A percentile compares a stretch with the other conserved stretches of the same genome.
phyloP scores from a whole-genome alignment of 2,888 invertebrate species.

The Zaprionus bogoriensis region DNA sequence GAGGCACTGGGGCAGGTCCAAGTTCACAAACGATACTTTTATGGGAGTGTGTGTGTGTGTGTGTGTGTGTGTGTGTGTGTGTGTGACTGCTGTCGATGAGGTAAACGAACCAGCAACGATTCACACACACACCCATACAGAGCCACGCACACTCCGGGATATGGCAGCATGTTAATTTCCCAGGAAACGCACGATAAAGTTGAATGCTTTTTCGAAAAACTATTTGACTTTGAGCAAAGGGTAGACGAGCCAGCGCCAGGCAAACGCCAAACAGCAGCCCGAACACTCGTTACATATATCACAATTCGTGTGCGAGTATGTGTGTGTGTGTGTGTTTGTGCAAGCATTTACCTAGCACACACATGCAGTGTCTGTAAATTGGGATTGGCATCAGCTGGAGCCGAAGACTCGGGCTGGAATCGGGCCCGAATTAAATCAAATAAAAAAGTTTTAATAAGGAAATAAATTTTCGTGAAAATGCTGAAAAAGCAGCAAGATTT shows the following conservation, averaged over 20 bases:
- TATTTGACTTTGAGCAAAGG: slow-evolving; percentile 68
- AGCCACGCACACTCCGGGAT: neutral
- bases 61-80: slow-evolving; percentile 19
- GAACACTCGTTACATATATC: slow-evolving; percentile 63
- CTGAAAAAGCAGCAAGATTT: slow-evolving; percentile 76
- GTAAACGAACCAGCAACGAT: slow-evolving; percentile 52
- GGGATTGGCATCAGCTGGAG: slow-evolving; percentile 17
- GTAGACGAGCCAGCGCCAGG: slow-evolving; percentile 29
- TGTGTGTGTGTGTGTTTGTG: slow-evolving; percentile 10
- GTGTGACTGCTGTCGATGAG: slow-evolving; percentile 28
- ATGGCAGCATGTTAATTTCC: slow-evolving; percentile 73
- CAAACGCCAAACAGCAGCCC: slow-evolving; percentile 29
- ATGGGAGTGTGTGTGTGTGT: slow-evolving; percentile 31
- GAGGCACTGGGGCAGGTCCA: too few species aligned
- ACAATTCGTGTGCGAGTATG: slow-evolving; percentile 33
- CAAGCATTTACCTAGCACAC: slow-evolving; percentile 40
- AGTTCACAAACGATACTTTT: slow-evolving; percentile 58
- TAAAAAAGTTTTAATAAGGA: slow-evolving; percentile 77
- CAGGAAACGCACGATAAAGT: slow-evolving; percentile 79
- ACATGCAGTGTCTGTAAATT: too few species aligned
- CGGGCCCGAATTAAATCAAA: slow-evolving; percentile 67
- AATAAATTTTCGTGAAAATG: slow-evolving; percentile 74
- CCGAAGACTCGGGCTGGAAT: neutral
- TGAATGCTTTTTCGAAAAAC: slow-evolving; percentile 76
- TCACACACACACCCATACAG: slow-evolving; percentile 18